phyloP scores from a whole-genome alignment of 37 sponge, comb jelly and placozoan species.

The Eunapius fragilis region DNA sequence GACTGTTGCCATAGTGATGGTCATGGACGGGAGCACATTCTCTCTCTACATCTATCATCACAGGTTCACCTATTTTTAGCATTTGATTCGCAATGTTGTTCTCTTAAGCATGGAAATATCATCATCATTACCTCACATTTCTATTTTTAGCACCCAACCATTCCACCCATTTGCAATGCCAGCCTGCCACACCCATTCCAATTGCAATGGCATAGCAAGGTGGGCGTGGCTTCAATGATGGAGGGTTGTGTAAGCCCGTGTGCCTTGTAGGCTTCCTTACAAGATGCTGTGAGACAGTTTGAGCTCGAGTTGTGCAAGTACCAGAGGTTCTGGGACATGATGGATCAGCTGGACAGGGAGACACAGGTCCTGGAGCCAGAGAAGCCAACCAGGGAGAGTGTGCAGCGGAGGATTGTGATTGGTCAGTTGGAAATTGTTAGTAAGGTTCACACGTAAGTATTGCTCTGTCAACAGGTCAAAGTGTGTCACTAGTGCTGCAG shows the following conservation, averaged over 20 bases:
- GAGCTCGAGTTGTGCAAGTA: conserved; percentile 18
- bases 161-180: conserved; percentile 24
- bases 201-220: conserved; percentile 8
- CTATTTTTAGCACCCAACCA: conserved; percentile 32
- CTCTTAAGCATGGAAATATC: not conserved
- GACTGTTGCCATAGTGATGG: conserved; percentile 19
- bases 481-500: conserved; percentile 37
- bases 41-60: not conserved
- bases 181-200: conserved; percentile 27
- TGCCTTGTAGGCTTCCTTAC: not conserved
- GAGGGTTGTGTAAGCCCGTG: too few relatives aligned
- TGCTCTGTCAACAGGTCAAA: conserved; percentile 6
- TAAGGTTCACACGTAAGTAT: not conserved
- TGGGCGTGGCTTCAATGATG: not conserved
- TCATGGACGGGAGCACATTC: conserved; percentile 8
- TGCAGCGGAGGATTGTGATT: conserved; percentile 60
- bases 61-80: not conserved
- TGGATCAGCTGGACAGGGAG: conserved; percentile 57
- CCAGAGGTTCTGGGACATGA: conserved; percentile 54
- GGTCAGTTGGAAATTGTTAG: conserved; percentile 13
- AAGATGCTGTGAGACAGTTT: conserved; percentile 1
- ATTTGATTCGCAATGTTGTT: too few relatives aligned
- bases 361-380: conserved; percentile 74
- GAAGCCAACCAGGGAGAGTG: conserved; percentile 40
- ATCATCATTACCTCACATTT: not conserved